A percentile compares a stretch with the other conserved stretches of the same genome.
Evolutionary conservation across 2,797 vertebrate species (phyloP).

Genomic region (Rhinatrema bivittatum): DNA sequence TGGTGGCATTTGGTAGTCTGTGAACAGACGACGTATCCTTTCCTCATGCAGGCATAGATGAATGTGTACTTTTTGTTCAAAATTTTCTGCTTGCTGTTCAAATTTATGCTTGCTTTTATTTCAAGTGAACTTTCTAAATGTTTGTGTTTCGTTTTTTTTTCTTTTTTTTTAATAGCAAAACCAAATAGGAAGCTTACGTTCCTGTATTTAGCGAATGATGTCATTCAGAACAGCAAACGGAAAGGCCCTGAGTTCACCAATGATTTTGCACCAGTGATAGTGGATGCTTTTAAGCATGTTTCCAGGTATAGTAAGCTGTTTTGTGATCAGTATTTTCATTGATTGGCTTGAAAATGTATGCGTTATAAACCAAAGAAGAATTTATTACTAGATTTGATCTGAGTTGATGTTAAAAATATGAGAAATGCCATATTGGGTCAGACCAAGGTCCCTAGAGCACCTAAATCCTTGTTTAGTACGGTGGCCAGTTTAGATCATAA

Average conservation of each 20-base stretch:
- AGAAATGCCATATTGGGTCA: too few relatives aligned
- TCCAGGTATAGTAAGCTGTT: conserved; percentile 66
- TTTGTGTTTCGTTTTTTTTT: conserved; percentile 9
- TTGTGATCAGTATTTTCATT: accelerated
- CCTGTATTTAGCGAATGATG: conserved; percentile 95
- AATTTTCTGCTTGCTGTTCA: not conserved
- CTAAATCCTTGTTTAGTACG: too few relatives aligned
- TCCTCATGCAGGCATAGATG: too few relatives aligned
- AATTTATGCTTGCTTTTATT: not conserved
- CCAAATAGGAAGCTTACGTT: conserved; percentile 92
- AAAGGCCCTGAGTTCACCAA: conserved; percentile 98
- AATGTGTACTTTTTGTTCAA: too few relatives aligned
- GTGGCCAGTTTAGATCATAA: too few relatives aligned
- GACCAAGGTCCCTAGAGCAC: too few relatives aligned
- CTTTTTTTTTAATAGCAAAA: conserved; percentile 67
- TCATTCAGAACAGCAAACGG: conserved; percentile 98
- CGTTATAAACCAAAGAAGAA: not conserved
- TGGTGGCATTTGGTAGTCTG: too few relatives aligned
- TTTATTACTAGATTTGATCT: not conserved
- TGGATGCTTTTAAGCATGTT: conserved; percentile 94
- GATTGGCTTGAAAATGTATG: not conserved
- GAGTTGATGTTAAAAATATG: too few relatives aligned
- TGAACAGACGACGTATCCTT: too few relatives aligned
- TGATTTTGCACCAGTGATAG: conserved; percentile 92
- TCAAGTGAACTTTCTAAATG: not conserved